Conservation (phyloP, 2,888 invertebrate species). For the Odontothrips loti region DNA sequence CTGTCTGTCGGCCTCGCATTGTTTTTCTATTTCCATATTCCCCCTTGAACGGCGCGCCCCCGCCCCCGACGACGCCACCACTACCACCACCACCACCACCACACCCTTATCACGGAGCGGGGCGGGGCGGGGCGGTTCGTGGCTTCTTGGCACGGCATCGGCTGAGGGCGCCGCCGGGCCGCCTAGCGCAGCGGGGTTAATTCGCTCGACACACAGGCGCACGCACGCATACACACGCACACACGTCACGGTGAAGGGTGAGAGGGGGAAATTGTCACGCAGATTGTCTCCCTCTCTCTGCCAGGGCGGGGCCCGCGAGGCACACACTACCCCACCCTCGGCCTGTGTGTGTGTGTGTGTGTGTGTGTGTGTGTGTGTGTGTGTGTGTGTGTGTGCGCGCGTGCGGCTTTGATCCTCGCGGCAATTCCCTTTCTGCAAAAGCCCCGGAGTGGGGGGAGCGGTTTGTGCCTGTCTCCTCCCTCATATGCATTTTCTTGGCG, state of each 20-base stretch:
- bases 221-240: not conserved
- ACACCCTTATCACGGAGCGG: not conserved
- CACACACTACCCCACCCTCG: too few relatives aligned
- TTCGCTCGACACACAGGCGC: not conserved
- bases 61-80: not conserved
- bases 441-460: too few relatives aligned
- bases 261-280: not conserved
- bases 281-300: too few relatives aligned
- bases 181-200: not conserved
- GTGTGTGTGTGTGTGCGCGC: too few relatives aligned
- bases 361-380: too few relatives aligned
- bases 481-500: too few relatives aligned
- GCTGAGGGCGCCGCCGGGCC: too few relatives aligned
- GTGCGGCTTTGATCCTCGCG: too few relatives aligned
- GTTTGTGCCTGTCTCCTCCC: too few relatives aligned
- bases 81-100: not conserved
- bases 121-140: not conserved
- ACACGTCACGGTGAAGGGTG: not conserved
- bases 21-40: conserved; percentile 6
- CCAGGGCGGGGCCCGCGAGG: too few relatives aligned
- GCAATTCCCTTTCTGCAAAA: too few relatives aligned
- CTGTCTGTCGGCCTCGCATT: not conserved
- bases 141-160: conserved; percentile 5
- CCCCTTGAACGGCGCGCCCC: not conserved
- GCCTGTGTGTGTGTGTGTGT: too few relatives aligned